Percentiles rank a stretch among this genome's conserved stretches.
Evolutionary conservation across 1,140 invertebrate genomes (phyloP).

Genomic region (Frieseomelitta varia): DNA sequence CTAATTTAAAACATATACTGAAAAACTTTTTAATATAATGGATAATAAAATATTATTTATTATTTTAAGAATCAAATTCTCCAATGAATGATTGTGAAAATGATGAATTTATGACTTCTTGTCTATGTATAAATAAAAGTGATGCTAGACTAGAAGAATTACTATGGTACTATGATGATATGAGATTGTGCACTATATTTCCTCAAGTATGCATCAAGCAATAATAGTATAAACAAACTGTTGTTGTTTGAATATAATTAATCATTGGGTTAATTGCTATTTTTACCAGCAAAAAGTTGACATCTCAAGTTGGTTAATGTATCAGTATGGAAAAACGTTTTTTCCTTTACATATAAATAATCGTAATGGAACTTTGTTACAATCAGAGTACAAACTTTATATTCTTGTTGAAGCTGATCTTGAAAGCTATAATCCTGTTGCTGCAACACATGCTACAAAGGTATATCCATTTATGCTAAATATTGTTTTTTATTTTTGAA

Average conservation of each 20-base stretch:
- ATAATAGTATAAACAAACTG: slow-evolving; percentile 58
- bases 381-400: slow-evolving; percentile 76
- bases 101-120: slow-evolving; percentile 79
- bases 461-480: slow-evolving; percentile 55
- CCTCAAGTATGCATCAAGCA: slow-evolving; percentile 77
- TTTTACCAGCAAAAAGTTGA: slow-evolving; percentile 79
- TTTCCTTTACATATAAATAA: slow-evolving; percentile 82
- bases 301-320: slow-evolving; percentile 82
- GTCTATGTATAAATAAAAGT: slow-evolving; percentile 81
- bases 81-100: slow-evolving; percentile 43
- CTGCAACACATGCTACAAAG: slow-evolving; percentile 72
- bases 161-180: slow-evolving; percentile 82
- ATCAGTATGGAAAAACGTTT: slow-evolving; percentile 79
- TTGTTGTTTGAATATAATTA: slow-evolving; percentile 65
- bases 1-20: neutral
- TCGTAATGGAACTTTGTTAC: slow-evolving; percentile 56
- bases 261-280: slow-evolving; percentile 55
- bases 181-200: slow-evolving; percentile 82
- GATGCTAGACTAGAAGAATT: slow-evolving; percentile 83
- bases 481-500: slow-evolving; percentile 9
- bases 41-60: slow-evolving; percentile 46
- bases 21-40: neutral
- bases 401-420: slow-evolving; percentile 82
- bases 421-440: slow-evolving; percentile 70
- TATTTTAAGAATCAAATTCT: slow-evolving; percentile 66